These are phyloP conservation scores for Hemicordylus capensis DNA, from an alignment of 2,113 vertebrate genomes.

Conservation along the genomic window DNA sequence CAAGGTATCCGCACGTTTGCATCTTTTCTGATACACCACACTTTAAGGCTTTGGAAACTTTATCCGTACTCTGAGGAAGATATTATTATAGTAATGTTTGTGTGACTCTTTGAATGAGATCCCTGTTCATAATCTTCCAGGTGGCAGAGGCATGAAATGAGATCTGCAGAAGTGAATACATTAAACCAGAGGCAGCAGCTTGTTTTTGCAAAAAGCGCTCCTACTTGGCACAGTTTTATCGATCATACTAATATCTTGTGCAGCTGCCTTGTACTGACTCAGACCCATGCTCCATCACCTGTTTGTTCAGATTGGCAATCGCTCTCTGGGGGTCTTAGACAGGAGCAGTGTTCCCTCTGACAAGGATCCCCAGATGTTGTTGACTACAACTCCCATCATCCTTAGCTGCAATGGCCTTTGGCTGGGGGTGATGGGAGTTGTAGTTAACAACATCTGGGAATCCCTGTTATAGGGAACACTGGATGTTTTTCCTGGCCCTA, in stretches of 20 bases:
- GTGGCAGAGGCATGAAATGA: background rate
- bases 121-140: background rate
- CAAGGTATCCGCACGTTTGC: background rate
- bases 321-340: no score
- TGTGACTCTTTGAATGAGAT: background rate
- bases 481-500: no score
- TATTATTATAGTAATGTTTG: no score
- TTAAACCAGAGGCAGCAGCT: background rate
- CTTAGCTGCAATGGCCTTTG: no score
- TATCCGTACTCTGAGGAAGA: background rate
- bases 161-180: background rate
- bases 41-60: background rate
- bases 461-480: no score
- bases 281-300: no score
- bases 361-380: no score
- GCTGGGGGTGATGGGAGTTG: no score
- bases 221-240: background rate
- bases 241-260: background rate
- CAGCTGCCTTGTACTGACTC: background rate
- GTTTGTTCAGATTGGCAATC: no score
- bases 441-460: no score
- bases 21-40: background rate
- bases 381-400: no score
- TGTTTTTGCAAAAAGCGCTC: background rate
- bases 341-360: no score